A percentile compares a stretch with the other conserved stretches of the same genome.
These are phyloP conservation scores for Bembecia ichneumoniformis DNA, from an alignment of 2,888 invertebrate genomes.

Conservation along the genomic window DNA sequence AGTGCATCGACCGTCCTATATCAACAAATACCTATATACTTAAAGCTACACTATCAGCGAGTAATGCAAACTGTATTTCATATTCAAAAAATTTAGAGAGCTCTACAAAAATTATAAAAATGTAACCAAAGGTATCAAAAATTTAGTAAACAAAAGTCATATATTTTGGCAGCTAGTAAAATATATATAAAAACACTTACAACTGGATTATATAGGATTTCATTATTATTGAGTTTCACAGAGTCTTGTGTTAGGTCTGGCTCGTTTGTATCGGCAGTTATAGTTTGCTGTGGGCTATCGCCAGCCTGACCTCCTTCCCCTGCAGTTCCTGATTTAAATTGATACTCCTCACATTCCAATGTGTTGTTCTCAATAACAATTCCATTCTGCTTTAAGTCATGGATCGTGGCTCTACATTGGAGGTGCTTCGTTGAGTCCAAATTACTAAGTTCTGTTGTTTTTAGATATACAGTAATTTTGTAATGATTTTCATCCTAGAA, in stretches of 20 bases:
- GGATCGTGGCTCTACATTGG: constrained; percentile 40
- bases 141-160: too few relatives aligned
- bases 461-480: constrained; percentile 36
- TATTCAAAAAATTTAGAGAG: too few relatives aligned
- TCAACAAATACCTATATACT: too few relatives aligned
- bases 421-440: constrained; percentile 26
- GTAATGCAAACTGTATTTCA: too few relatives aligned
- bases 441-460: constrained; percentile 28
- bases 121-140: too few relatives aligned
- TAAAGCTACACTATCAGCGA: too few relatives aligned
- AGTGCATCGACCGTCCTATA: too few relatives aligned
- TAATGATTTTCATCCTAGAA: constrained; percentile 35
- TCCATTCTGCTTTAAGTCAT: constrained; percentile 24
- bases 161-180: too few relatives aligned
- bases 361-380: constrained; percentile 8
- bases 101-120: too few relatives aligned
- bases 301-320: constrained; percentile 6
- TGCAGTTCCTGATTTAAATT: constrained; percentile 26
- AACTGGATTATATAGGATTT: constrained; percentile 40
- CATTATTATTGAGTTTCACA: constrained; percentile 22
- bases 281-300: too few relatives aligned
- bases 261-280: too few relatives aligned
- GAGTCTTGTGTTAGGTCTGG: too few relatives aligned
- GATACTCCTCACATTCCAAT: constrained; percentile 24
- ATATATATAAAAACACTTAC: constrained; percentile 26